Evolutionary conservation across 1,140 invertebrate genomes (phyloP).

Genomic region (Coptotermes formosanus): DNA sequence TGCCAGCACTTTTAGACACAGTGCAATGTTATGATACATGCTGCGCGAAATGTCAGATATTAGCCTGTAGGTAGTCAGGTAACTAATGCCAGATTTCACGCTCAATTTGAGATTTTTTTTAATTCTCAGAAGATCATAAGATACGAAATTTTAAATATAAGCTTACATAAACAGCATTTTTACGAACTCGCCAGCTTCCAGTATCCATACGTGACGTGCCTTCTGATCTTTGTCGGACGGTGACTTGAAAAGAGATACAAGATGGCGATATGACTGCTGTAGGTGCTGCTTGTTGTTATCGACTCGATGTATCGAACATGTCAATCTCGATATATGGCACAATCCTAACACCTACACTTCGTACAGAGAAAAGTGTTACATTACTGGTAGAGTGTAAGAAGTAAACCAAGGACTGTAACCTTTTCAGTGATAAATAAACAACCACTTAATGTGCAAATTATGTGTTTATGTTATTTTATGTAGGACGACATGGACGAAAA

Average conservation of each 20-base stretch:
- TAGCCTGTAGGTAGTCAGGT: no score
- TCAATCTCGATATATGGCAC: not conserved
- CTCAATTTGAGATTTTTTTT: not conserved
- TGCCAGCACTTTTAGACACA: no score
- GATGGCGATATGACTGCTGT: not conserved
- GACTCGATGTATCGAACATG: not conserved
- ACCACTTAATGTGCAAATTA: no score
- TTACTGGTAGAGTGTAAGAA: not conserved
- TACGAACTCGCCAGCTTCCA: not conserved
- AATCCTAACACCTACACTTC: conserved; percentile 14
- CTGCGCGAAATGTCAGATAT: no score
- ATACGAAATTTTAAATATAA: not conserved
- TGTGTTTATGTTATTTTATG: no score
- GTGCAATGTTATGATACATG: no score
- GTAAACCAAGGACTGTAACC: not conserved
- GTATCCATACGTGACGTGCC: not conserved
- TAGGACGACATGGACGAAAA: no score
- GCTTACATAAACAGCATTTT: not conserved
- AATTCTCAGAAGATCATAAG: not conserved
- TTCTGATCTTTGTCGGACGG: not conserved
- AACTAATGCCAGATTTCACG: no score
- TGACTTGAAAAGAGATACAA: not conserved
- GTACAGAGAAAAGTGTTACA: not conserved
- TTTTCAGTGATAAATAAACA: no score
- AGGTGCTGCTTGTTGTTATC: not conserved